Evolutionary conservation across 2,888 invertebrate species (phyloP).

Genomic region (Conus canariensis): DNA sequence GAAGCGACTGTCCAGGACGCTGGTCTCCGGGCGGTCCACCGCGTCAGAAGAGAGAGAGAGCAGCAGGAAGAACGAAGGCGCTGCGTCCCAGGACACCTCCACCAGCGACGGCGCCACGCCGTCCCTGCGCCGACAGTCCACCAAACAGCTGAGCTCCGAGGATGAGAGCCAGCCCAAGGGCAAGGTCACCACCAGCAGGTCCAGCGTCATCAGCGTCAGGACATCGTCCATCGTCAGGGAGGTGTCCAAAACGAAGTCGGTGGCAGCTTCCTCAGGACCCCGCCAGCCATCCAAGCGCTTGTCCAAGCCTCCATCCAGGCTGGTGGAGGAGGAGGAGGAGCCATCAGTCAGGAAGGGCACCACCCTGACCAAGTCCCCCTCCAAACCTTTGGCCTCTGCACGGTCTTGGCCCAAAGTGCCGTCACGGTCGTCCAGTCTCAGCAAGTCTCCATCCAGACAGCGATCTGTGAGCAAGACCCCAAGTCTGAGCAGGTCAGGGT

Average conservation of each 20-base stretch:
- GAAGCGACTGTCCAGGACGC: conserved; percentile 43
- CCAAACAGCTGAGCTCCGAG: conserved; percentile 35
- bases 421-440: not conserved
- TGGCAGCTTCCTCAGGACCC: not conserved
- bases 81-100: not conserved
- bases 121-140: conserved; percentile 40
- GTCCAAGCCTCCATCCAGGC: conserved; percentile 26
- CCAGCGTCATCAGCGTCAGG: conserved; percentile 22
- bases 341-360: not conserved
- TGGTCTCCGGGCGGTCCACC: conserved; percentile 13
- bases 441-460: conserved; percentile 16
- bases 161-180: not conserved
- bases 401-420: not conserved
- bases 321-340: conserved; percentile 11
- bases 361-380: not conserved
- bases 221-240: conserved; percentile 23
- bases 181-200: conserved; percentile 15
- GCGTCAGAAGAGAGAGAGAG: not conserved
- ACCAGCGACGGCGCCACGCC: not conserved
- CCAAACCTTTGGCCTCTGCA: not conserved
- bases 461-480: not conserved
- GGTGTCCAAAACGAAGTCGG: not conserved
- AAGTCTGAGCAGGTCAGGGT: not conserved
- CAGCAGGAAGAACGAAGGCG: not conserved
- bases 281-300: not conserved